Conservation (phyloP, 1,140 invertebrate species). For the Bathynomus jamesi region DNA sequence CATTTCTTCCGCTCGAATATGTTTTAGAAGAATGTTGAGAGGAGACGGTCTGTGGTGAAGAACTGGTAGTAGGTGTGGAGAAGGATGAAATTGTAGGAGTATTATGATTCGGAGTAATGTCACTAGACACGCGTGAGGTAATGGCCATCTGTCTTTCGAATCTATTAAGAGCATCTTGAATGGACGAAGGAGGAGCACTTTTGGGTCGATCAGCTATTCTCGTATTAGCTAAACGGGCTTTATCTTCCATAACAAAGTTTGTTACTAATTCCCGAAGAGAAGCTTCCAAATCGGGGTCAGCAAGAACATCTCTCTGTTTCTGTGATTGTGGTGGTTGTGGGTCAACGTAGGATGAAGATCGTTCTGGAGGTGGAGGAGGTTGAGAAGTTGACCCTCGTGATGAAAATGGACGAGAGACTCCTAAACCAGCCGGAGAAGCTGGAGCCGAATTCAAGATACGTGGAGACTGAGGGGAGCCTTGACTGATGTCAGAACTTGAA, state of each 20-base stretch:
- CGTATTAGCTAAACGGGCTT: constrained; percentile 51
- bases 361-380: constrained; percentile 33
- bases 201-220: constrained; percentile 32
- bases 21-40: background rate
- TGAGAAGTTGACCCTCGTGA: constrained; percentile 8
- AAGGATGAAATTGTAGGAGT: background rate
- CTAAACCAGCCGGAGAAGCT: constrained; percentile 15
- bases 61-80: background rate
- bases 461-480: constrained; percentile 16
- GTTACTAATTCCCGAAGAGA: constrained; percentile 65
- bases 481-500: constrained; percentile 18
- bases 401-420: constrained; percentile 18
- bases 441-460: constrained; percentile 15
- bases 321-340: constrained; percentile 15
- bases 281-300: constrained; percentile 48
- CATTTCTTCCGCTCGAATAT: constrained; percentile 6
- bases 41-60: background rate
- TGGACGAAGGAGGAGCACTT: constrained; percentile 54
- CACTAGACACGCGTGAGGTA: constrained; percentile 19
- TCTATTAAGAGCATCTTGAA: constrained; percentile 59
- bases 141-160: constrained; percentile 50
- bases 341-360: constrained; percentile 30
- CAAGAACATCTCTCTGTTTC: constrained; percentile 44
- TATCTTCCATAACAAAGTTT: constrained; percentile 70
- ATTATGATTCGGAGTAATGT: constrained; percentile 1